A percentile compares a stretch with the other conserved stretches of the same genome.
Conservation (phyloP, 2,113 vertebrate species). For the Tachycineta bicolor region DNA sequence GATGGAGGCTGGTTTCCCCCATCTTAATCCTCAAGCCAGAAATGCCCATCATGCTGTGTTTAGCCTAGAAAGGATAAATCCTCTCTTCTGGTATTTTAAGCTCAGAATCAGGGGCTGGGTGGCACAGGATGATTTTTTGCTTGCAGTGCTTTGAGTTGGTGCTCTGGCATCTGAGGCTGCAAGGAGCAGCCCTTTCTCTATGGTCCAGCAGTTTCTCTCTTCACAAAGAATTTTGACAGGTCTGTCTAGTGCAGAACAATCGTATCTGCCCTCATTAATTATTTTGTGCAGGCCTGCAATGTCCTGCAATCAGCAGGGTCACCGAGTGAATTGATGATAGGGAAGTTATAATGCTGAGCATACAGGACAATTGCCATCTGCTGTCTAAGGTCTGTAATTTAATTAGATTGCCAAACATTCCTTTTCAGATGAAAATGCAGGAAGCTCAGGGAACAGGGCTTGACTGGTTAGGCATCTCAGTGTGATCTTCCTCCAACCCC, state of each 20-base stretch:
- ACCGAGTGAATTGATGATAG: constrained; percentile 67
- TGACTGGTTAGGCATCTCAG: not conserved
- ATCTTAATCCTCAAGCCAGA: not conserved
- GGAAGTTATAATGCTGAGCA: constrained; percentile 71
- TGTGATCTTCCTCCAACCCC: not conserved
- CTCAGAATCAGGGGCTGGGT: not conserved
- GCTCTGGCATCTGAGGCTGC: not conserved
- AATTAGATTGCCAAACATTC: constrained; percentile 68
- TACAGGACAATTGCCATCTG: constrained; percentile 72
- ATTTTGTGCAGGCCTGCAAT: constrained; percentile 54
- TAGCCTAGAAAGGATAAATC: not conserved
- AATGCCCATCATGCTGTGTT: not conserved
- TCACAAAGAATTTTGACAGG: constrained; percentile 64
- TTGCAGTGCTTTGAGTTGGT: not conserved
- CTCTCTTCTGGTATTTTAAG: not conserved
- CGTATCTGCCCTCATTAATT: constrained; percentile 73
- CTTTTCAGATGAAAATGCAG: constrained; percentile 53
- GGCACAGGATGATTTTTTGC: not conserved
- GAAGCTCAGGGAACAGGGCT: constrained; percentile 27
- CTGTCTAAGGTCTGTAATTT: constrained; percentile 71
- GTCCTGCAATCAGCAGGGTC: constrained; percentile 70
- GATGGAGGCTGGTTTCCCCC: not conserved
- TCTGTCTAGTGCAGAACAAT: constrained; percentile 51
- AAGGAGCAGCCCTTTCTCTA: not conserved
- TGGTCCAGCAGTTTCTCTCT: constrained; percentile 51